Evolutionary conservation across 2,888 invertebrate species (phyloP), one percentile per base, ranked within the genome.

Genomic region (Pheosia tremula): DNA sequence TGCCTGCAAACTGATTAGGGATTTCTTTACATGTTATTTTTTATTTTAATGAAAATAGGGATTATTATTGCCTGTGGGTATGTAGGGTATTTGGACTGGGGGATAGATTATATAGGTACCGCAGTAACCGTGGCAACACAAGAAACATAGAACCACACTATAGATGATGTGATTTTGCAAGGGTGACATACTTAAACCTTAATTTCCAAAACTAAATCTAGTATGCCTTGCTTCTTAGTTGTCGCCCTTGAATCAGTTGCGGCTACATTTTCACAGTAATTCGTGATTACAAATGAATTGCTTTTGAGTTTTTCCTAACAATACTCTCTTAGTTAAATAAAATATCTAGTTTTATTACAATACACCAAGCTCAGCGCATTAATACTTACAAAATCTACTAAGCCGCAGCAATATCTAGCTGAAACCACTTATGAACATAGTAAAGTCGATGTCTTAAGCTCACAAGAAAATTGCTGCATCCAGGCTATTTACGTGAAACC

Each of bases 401-500:
- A 57, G 56, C 41, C 58, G 36, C 45, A 59, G 56, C n/a, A 57
- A 52, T 47, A 52, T 43, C 37, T 60, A 58, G 43, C 56, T 62
- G 59, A 57, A 60, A 39, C 55, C 61, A 60, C 50, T 58, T 62
- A 53, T 50, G 13, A 59, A 59, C 56, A 47, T 45, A 56, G 49
- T 13, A 56, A 64, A 62, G 61, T 66, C 61, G 67, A 69, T 66
- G 64, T 74, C 68, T 70, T 45, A 70, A 70, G 64, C 67, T 60
- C 64, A 39, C 59, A 59, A 68, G 63, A 60, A 79, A 77, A 77
- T 77, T 74, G 72, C 67, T 69, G 62, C 59, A 65, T 61, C 62
- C 57, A 60, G 62, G 65, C 55, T 67, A 64, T 74, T 75, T 74
- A 63, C 66, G 62, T 50, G 61, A 64, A 69, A 72, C n/a, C 71